Conservation (phyloP, 2,888 invertebrate genomes). For the Xanthia icteritia region DNA sequence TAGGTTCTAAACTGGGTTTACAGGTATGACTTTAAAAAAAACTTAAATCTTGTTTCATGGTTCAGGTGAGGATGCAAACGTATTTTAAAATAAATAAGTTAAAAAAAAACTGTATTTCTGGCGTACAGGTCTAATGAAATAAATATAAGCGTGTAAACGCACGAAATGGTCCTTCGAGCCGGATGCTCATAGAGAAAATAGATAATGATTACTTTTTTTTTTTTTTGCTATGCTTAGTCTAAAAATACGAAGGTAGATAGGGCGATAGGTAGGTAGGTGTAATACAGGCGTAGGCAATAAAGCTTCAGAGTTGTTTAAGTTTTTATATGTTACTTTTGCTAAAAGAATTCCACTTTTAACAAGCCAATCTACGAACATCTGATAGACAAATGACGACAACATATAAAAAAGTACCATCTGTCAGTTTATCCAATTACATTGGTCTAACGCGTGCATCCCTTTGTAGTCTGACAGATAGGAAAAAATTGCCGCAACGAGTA, state of each 20-base stretch:
- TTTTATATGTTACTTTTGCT: not conserved
- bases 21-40: conserved; percentile 38
- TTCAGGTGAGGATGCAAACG: conserved; percentile 1
- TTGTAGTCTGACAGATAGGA: conserved; percentile 67
- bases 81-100: conserved; percentile 12
- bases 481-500: conserved; percentile 68
- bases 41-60: conserved; percentile 18
- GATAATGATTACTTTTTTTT: not conserved
- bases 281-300: not conserved
- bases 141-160: no score
- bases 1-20: conserved; percentile 16
- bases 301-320: not conserved
- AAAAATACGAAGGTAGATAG: not conserved
- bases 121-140: not conserved
- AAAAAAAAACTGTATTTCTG: not conserved
- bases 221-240: not conserved
- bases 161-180: conserved; percentile 17
- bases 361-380: conserved; percentile 26
- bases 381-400: conserved; percentile 56
- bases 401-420: conserved; percentile 65
- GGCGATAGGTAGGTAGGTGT: not conserved
- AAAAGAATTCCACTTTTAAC: not conserved
- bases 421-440: conserved; percentile 71
- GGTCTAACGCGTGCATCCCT: conserved; percentile 66
- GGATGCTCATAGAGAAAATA: not conserved